Evolutionary conservation across 2,888 invertebrate species (phyloP).

Genomic region (Meghimatium bilineatum): DNA sequence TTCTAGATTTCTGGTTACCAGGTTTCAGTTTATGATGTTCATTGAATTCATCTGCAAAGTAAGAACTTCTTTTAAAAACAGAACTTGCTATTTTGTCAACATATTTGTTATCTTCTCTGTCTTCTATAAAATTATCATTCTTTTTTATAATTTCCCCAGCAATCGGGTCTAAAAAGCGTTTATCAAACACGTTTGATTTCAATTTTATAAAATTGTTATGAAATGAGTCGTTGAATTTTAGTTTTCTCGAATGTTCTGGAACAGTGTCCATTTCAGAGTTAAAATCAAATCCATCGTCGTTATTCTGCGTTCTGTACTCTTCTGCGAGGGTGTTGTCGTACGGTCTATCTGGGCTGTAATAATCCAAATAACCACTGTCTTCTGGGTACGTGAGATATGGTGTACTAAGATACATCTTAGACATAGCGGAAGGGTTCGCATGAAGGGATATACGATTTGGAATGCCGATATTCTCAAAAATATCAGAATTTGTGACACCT

Average conservation of each 20-base stretch:
- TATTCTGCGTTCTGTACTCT: neutral
- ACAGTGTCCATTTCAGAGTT: neutral
- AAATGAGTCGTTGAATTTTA: slow-evolving; percentile 20
- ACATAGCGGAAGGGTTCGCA: neutral
- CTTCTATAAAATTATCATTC: neutral
- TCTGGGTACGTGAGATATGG: neutral
- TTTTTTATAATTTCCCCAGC: slow-evolving; percentile 9
- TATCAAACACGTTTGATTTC: neutral
- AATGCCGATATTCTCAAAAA: neutral
- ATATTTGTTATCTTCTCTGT: neutral
- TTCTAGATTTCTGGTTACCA: neutral
- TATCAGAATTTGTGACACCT: neutral
- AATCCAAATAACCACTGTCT: neutral
- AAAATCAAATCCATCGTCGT: neutral
- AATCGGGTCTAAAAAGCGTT: neutral
- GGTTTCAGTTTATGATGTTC: neutral
- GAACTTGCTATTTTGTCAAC: neutral
- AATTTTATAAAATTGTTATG: neutral
- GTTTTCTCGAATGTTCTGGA: neutral
- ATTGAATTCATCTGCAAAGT: neutral
- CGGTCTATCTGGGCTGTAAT: neutral
- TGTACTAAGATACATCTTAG: neutral
- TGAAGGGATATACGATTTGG: neutral
- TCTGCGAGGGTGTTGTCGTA: neutral
- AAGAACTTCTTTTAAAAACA: neutral